Conservation (phyloP, 2,797 vertebrate genomes). For the Pitangus sulphuratus region DNA sequence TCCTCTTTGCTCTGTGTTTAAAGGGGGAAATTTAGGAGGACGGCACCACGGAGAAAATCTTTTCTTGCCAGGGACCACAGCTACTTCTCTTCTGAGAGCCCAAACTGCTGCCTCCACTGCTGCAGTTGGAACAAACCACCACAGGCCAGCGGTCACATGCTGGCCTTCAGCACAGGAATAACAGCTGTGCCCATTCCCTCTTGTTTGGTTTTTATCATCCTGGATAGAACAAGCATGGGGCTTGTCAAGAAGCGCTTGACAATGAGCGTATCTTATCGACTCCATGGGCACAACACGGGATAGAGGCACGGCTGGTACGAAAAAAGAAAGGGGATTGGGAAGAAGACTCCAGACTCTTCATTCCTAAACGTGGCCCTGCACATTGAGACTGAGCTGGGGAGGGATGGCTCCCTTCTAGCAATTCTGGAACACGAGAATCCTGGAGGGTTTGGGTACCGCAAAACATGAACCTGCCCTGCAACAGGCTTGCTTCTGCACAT, state of each 20-base stretch:
- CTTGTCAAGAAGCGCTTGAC: neutral
- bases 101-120: neutral
- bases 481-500: neutral
- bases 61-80: neutral
- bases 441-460: neutral
- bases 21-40: neutral
- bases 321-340: neutral
- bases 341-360: neutral
- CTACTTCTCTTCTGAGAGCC: neutral
- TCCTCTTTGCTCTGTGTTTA: neutral
- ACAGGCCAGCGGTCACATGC: fast-evolving
- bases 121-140: neutral
- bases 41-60: neutral
- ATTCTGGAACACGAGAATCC: neutral
- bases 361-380: neutral
- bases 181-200: neutral
- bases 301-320: neutral
- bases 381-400: fast-evolving
- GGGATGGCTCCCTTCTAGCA: neutral
- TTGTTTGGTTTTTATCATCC: neutral
- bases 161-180: neutral
- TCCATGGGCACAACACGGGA: neutral
- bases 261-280: neutral
- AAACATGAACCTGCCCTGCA: neutral
- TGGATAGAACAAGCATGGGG: neutral